Percentiles rank a stretch among this genome's conserved stretches.
Evolutionary conservation across 2,113 vertebrate species (phyloP).

Genomic region (Chascanopsetta lugubris): DNA sequence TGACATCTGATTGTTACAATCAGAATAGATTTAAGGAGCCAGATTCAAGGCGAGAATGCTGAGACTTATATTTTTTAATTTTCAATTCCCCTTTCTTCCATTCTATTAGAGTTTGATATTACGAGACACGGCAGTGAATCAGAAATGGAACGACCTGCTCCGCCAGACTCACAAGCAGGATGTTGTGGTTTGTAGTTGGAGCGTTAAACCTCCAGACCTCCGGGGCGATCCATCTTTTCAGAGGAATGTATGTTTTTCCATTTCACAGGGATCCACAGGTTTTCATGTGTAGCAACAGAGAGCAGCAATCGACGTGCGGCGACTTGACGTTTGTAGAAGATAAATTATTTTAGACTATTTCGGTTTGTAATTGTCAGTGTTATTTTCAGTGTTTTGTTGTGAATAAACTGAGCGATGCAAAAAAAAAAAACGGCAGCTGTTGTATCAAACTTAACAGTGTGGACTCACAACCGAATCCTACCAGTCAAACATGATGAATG

Average conservation of each 20-base stretch:
- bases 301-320: not conserved
- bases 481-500: not conserved
- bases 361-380: too few species aligned
- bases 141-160: not conserved
- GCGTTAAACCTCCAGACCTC: not conserved
- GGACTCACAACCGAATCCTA: not conserved
- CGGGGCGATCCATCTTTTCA: not conserved
- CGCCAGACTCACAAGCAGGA: not conserved
- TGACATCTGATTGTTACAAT: too few species aligned
- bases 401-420: not conserved
- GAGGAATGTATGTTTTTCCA: not conserved
- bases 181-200: not conserved
- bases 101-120: not conserved
- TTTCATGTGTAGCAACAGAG: not conserved
- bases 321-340: not conserved
- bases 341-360: too few species aligned
- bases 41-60: too few species aligned
- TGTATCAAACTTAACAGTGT: not conserved
- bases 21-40: not conserved
- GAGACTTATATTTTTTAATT: too few species aligned
- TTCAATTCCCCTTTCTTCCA: not conserved
- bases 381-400: not conserved
- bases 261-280: not conserved
- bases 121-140: not conserved
- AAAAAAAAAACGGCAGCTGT: not conserved